phyloP scores from a whole-genome alignment of 2,888 invertebrate species.

The Prenolepis imparis region DNA sequence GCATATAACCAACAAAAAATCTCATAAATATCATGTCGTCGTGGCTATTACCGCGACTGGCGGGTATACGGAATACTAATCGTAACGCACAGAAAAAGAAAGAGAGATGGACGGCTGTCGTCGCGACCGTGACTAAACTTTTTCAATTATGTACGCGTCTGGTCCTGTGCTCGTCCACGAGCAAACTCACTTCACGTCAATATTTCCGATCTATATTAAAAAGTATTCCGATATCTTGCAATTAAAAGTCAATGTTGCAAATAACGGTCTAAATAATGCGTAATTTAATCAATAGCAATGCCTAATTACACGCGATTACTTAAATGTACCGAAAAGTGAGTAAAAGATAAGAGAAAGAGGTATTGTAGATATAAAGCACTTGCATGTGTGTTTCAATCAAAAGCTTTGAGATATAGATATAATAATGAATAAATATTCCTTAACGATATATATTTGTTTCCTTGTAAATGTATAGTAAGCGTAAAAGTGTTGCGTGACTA shows the following conservation, averaged over 20 bases:
- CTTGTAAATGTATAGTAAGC: neutral
- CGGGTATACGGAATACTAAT: slow-evolving; percentile 38
- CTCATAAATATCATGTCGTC: slow-evolving; percentile 51
- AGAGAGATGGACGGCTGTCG: slow-evolving; percentile 45
- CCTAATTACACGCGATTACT: slow-evolving; percentile 24
- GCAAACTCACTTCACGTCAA: slow-evolving; percentile 28
- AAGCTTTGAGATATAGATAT: neutral
- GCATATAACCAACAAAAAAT: slow-evolving; percentile 37
- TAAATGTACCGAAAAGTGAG: slow-evolving; percentile 22
- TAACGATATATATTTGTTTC: neutral
- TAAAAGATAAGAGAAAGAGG: neutral
- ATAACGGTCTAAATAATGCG: neutral
- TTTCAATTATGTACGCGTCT: slow-evolving; percentile 68
- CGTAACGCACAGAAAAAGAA: slow-evolving; percentile 6
- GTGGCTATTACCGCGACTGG: slow-evolving; percentile 38
- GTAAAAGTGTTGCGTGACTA: neutral
- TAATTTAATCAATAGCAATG: slow-evolving; percentile 34
- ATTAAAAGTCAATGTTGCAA: slow-evolving; percentile 1
- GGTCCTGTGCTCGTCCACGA: slow-evolving; percentile 32
- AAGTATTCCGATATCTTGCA: slow-evolving; percentile 18
- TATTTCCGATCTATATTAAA: slow-evolving; percentile 38
- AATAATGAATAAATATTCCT: slow-evolving; percentile 1
- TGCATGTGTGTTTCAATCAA: neutral
- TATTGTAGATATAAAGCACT: neutral
- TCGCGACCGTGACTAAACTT: slow-evolving; percentile 60